These are phyloP conservation scores for Gobio occitaniae DNA, from an alignment of 2,797 vertebrate genomes.

Conservation along the genomic window DNA sequence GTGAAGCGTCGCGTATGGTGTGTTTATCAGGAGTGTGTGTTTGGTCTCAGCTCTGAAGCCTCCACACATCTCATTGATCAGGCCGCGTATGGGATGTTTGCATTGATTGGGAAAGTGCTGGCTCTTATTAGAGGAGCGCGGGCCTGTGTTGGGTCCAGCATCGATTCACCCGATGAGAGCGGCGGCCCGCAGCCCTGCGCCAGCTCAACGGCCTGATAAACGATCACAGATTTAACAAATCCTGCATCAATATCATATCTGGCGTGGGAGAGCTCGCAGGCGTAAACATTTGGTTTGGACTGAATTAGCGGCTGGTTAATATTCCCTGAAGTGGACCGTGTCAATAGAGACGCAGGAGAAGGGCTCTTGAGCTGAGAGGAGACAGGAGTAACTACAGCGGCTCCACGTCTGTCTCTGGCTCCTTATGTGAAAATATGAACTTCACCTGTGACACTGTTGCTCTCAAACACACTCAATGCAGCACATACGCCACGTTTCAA, in stretches of 20 bases:
- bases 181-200: conserved; percentile 47
- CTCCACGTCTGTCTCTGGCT: not conserved
- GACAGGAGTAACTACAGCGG: not conserved
- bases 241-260: conserved; percentile 74
- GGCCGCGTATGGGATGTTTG: conserved; percentile 70
- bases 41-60: conserved; percentile 35
- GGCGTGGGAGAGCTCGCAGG: conserved; percentile 75
- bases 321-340: conserved; percentile 70
- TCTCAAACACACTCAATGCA: not conserved
- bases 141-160: conserved; percentile 75
- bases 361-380: conserved; percentile 23
- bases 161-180: conserved; percentile 71
- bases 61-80: conserved; percentile 73
- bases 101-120: conserved; percentile 79
- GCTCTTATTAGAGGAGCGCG: conserved; percentile 84
- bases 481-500: not conserved
- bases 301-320: conserved; percentile 74
- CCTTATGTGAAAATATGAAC: too few species aligned
- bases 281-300: conserved; percentile 82
- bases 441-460: not conserved
- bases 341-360: conserved; percentile 66
- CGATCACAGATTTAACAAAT: conserved; percentile 68
- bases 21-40: conserved; percentile 26
- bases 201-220: conserved; percentile 76
- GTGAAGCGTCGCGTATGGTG: not conserved